Base-by-base conservation (phyloP, 2,113 vertebrate species). In the Saguinus imperator region DNA sequence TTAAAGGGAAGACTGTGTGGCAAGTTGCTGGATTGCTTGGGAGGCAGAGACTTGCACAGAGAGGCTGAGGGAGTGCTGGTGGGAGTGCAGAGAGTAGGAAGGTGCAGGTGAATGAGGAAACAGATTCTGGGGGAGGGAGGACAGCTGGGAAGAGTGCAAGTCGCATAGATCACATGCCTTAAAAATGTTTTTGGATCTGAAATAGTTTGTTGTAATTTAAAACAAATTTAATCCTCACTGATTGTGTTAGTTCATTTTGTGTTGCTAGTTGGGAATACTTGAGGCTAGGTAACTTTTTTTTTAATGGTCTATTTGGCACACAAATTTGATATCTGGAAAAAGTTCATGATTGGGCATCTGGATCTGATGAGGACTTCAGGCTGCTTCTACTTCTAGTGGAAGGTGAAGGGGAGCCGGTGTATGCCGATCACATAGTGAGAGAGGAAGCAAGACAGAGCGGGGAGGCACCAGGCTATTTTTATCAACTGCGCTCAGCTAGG, bases 1-100 rank as follows among this genome's bases (percentile, higher is more conserved):
- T 81, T 87, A 94, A 96, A 83, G 92, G 50, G 70, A 92, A 96
- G 58, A n/a, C 21, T 32, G 18, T 27, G 76, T n/a, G 43, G 76
- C 72, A 80, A 75, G 55, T 21, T 75, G 76, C 92, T 43, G 35
- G 12, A 5, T 81, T 84, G 55, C 35, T 40, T 45, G 37, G 55
- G 73, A 93, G 21, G 75, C 76, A 92, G 48, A 94, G 55, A 29
- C 5, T 93, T 66, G 75, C 27, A 40, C n/a, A 18, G 6, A 18
- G 77, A n/a, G 29, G 70, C 70, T 21, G 52, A 84, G 84, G 1
- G 2, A 27, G 10, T 13, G 6, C 11, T 1, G 12, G 1, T 27
- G 61, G 43, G 20, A 72, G 35, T 32, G n/a, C 9, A 43, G 35
- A 45, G 72, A 1, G 50, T 35, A 50, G 84, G 89, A 77, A 95